A percentile compares a stretch with the other conserved stretches of the same genome.
Conservation (phyloP, 2,113 vertebrate genomes). For the Ptilonorhynchus violaceus region DNA sequence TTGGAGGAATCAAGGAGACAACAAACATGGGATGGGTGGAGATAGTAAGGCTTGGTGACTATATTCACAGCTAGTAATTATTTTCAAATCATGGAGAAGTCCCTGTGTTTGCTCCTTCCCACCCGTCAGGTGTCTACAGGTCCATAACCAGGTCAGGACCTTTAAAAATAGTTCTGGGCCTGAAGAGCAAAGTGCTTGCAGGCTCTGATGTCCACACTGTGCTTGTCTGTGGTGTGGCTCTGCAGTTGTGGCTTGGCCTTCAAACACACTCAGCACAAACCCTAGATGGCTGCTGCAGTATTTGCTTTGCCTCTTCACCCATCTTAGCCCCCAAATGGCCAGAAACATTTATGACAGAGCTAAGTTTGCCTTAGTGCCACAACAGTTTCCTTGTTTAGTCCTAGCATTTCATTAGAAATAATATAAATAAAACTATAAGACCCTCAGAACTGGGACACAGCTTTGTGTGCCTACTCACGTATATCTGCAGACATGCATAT, state of each 20-base stretch:
- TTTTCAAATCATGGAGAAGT: background rate
- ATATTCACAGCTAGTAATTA: conserved; percentile 4
- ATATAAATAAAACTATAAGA: background rate
- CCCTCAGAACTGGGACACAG: background rate
- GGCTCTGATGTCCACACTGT: background rate
- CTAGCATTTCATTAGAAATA: background rate
- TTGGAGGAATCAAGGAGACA: background rate
- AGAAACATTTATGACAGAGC: background rate
- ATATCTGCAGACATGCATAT: fast-evolving
- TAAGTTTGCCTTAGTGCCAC: background rate
- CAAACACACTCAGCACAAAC: background rate
- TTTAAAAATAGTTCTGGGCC: background rate
- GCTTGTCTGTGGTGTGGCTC: background rate
- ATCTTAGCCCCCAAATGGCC: background rate
- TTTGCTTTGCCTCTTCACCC: background rate
- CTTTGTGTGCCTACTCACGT: background rate
- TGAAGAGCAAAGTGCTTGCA: background rate
- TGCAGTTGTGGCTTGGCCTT: background rate
- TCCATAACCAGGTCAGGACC: background rate
- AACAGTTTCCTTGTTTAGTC: background rate
- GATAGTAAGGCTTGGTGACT: background rate
- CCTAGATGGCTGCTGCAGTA: fast-evolving
- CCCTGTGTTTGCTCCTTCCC: background rate
- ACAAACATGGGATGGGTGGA: background rate
- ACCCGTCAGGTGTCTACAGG: background rate